Percentiles rank a stretch among this genome's conserved stretches.
phyloP scores from a whole-genome alignment of 1,140 invertebrate species.

The Heliconius nattereri region DNA sequence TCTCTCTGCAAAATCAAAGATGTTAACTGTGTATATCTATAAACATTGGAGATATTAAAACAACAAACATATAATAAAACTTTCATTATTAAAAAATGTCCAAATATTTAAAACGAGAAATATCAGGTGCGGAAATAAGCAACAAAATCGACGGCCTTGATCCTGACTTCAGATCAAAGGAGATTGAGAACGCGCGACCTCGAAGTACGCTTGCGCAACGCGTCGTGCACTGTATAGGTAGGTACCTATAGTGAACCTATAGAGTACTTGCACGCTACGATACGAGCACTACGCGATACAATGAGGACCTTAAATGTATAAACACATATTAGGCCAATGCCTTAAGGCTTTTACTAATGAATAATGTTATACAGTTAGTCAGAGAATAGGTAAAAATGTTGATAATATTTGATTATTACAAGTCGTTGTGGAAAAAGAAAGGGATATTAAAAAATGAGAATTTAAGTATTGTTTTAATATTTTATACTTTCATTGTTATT shows the following conservation, averaged over 20 bases:
- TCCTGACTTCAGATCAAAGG: conserved; percentile 56
- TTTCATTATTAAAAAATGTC: not conserved
- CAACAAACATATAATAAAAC: too few relatives aligned
- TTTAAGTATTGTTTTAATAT: too few relatives aligned
- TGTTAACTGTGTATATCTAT: too few relatives aligned
- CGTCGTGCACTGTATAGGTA: not conserved
- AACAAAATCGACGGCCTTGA: conserved; percentile 52
- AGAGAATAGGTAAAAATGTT: too few relatives aligned
- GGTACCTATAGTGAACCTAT: not conserved
- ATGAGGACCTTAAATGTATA: conserved; percentile 23
- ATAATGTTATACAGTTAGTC: not conserved
- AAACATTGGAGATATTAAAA: too few relatives aligned
- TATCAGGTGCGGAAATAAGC: conserved; percentile 5
- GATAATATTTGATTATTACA: too few relatives aligned
- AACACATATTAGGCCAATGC: not conserved
- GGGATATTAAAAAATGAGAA: too few relatives aligned
- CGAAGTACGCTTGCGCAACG: conserved; percentile 33
- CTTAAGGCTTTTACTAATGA: not conserved
- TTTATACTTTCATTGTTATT: too few relatives aligned
- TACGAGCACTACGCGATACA: not conserved
- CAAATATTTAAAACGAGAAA: conserved; percentile 13
- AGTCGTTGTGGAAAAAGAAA: too few relatives aligned
- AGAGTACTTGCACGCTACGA: not conserved
- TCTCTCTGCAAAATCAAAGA: too few relatives aligned
- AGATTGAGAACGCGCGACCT: conserved; percentile 38